Evolutionary conservation across 2,888 invertebrate species (phyloP), one percentile per base, ranked within the genome.

Genomic region (Stenurella melanura): DNA sequence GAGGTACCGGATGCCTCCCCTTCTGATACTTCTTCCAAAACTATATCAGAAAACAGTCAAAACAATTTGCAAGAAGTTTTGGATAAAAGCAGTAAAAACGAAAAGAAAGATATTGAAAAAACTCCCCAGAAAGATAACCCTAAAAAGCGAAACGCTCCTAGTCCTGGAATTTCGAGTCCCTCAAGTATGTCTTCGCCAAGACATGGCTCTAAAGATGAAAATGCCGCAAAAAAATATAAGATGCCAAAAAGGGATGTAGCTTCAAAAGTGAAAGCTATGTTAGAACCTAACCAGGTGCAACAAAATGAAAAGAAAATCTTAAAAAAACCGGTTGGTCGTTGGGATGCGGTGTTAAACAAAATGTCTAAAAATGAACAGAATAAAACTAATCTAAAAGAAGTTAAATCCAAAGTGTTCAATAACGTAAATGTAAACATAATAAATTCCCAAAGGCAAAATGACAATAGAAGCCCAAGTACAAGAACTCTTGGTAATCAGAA

Each of bases 291-390:
- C n/a, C 92, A 92, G 84, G 63, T 75, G 15, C 75, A 74, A 42
- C 15, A n/a, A 11, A 58, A 19, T 85, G 92, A 91, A 81, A 92
- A 93, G 82, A 91, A 91, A 21, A 82, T 79, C 58, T 87, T 89
- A 3, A 92, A 93, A 85, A 90, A 91, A 67, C 89, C 91, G 1
- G 92, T 92, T 5, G 94, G 94, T 19, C 93, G 95, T 82, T 96
- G 97, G 93, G 96, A 96, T 86, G 93, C 95, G 70, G 96, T 97
- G 68, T 94, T 95, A 93, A 95, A 94, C 89, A 95, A 95, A 89
- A 95, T 96, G 78, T 93, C 94, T 60, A 93, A 93, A 81, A 93
- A 93, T 77, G 95, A 95, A 83, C 93, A 93, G 85, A 91, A 92
- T 56, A 94, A 95, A 87, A 93, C 94, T 12, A 93, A 94, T 81